Percentiles rank a stretch among this genome's conserved stretches.
Conservation (phyloP, 2,113 vertebrate genomes). For the Rhynchopsitta pachyrhyncha region DNA sequence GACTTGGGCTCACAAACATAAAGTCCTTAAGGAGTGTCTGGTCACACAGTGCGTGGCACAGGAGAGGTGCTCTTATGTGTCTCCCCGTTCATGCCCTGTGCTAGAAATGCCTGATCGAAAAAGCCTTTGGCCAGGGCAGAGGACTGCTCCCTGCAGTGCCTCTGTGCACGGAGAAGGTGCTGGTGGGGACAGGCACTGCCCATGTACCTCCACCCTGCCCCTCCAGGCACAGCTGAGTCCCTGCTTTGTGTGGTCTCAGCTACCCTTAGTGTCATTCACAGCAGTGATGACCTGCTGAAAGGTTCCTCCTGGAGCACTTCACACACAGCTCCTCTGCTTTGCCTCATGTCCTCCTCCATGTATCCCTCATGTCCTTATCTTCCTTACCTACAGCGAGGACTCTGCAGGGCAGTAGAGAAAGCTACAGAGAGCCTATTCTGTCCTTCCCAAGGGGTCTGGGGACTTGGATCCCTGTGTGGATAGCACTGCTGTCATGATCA, state of each 20-base stretch:
- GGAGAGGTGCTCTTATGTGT: background rate
- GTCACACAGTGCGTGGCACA: rapidly evolving
- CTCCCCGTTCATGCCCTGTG: background rate
- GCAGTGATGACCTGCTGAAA: background rate
- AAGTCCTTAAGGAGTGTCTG: background rate
- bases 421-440: background rate
- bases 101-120: background rate
- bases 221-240: background rate
- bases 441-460: background rate
- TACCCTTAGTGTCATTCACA: background rate
- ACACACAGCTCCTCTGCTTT: background rate
- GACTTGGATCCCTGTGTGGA: background rate
- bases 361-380: rapidly evolving
- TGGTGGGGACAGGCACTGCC: background rate
- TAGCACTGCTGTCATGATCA: background rate
- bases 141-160: background rate
- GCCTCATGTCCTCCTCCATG: background rate
- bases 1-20: background rate
- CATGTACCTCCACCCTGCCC: rapidly evolving
- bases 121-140: background rate
- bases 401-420: background rate
- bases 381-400: background rate
- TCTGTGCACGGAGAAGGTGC: background rate
- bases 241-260: background rate
- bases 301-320: background rate